Evolutionary conservation across 2,113 vertebrate species (phyloP).

Genomic region (Paramormyrops kingsleyae): DNA sequence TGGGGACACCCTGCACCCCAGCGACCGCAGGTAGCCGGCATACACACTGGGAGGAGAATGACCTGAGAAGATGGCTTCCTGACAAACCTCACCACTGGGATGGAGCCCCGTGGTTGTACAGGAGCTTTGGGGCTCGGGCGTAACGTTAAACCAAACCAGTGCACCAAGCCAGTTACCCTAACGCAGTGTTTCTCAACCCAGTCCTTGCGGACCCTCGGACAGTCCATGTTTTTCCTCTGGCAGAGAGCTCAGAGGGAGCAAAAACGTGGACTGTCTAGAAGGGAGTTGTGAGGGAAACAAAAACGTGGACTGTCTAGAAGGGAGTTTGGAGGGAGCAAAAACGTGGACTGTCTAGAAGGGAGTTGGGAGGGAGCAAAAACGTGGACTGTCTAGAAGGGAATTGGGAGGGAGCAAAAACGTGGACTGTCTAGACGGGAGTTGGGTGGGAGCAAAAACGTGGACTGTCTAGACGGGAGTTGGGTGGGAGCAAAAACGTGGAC

Average conservation of each 20-base stretch:
- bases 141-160: not conserved
- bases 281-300: no score
- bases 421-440: no score
- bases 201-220: not conserved
- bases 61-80: not conserved
- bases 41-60: not conserved
- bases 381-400: no score
- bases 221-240: not conserved
- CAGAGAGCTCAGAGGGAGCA: not conserved
- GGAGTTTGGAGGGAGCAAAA: no score
- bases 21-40: not conserved
- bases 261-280: no score
- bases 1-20: not conserved
- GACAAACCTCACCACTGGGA: not conserved
- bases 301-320: no score
- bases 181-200: not conserved
- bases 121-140: not conserved
- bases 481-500: no score
- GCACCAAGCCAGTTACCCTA: not conserved
- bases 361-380: no score
- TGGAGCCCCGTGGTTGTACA: not conserved
- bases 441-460: no score
- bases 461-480: no score
- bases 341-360: not conserved
- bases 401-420: no score